Evolutionary conservation across 2,797 vertebrate species (phyloP), one percentile per base, ranked within the genome.

Genomic region (Neostethus bicornis): DNA sequence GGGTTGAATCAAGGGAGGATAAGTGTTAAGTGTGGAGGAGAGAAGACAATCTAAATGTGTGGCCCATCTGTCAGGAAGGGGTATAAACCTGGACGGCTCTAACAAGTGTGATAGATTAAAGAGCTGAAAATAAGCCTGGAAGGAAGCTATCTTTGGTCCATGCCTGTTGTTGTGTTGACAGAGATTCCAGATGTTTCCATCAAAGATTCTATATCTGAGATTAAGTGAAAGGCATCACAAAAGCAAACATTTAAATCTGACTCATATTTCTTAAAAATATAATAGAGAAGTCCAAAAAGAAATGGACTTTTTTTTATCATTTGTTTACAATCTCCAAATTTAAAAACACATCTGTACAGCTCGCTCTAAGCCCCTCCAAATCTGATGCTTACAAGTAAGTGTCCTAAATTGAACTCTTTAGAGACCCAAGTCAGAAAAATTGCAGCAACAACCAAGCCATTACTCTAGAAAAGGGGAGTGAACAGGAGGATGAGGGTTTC

Each of bases 81-180:
- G 41, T 26, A 19, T n/a, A 55, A 25, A 63, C 39, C 49, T 42
- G 28, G 57, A 61, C 50, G 66, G 59, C 41, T 56, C 41, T 54
- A 71, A 73, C 46, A 12, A 50, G 59, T 52, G 54, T 56, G 63
- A 66, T 61, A 68, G 62, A 84, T 80, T 73, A 78, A 14, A 45
- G 60, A 31, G 48, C 50, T 51, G 39, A 42, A 79, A 79, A 73
- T 38, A 59, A 64, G 42, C 43, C 54, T 43, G 13, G 60, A 69
- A 67, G 20, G 51, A 65, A 51, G 35, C 55, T 48, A 51, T 79
- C 70, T 58, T 61, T 50, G 37, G 61, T 64, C 31, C n/a, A 51
- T 72, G 58, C 58, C 39, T 44, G 42, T 24, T 42, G 37, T 26
- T 43, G 54, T 44, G 26, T 51, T 70, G 50, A 37, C 32, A 31